A percentile compares a stretch with the other conserved stretches of the same genome.
Conservation (phyloP, 2,113 vertebrate species). For the Hepsetus odoe region DNA sequence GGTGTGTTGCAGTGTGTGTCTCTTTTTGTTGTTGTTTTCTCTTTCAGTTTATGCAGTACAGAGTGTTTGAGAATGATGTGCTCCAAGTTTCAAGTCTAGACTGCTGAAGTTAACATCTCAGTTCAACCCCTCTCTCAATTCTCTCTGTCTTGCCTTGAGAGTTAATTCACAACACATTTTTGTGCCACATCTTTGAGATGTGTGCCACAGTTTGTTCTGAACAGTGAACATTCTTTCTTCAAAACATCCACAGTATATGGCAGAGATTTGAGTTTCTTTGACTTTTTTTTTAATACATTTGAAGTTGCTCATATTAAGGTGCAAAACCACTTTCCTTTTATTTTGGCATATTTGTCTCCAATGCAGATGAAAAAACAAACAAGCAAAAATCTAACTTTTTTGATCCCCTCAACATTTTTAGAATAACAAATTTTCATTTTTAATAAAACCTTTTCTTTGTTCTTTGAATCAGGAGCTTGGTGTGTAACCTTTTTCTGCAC, state of each 20-base stretch:
- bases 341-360: neutral
- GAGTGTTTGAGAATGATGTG: constrained; percentile 33
- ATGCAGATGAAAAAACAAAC: neutral
- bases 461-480: neutral
- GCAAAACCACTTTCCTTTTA: constrained; percentile 8
- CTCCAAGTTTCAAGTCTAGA: constrained; percentile 38
- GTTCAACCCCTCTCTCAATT: constrained; percentile 23
- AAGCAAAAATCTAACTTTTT: neutral
- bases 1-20: constrained; percentile 28
- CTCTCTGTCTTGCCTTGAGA: constrained; percentile 26
- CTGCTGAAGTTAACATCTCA: constrained; percentile 44
- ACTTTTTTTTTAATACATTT: neutral
- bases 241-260: neutral
- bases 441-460: neutral
- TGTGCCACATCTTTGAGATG: constrained; percentile 21
- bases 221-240: neutral
- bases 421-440: constrained; percentile 14
- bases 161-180: constrained; percentile 14
- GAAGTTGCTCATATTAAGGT: constrained; percentile 8
- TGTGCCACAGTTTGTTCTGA: constrained; percentile 17
- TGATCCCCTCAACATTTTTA: neutral
- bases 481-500: constrained; percentile 25
- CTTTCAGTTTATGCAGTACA: constrained; percentile 63
- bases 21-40: no score
- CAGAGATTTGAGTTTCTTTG: neutral